Evolutionary conservation across 1,140 invertebrate genomes (phyloP), one percentile per base, ranked within the genome.

Genomic region (Drosophila punjabiensis): DNA sequence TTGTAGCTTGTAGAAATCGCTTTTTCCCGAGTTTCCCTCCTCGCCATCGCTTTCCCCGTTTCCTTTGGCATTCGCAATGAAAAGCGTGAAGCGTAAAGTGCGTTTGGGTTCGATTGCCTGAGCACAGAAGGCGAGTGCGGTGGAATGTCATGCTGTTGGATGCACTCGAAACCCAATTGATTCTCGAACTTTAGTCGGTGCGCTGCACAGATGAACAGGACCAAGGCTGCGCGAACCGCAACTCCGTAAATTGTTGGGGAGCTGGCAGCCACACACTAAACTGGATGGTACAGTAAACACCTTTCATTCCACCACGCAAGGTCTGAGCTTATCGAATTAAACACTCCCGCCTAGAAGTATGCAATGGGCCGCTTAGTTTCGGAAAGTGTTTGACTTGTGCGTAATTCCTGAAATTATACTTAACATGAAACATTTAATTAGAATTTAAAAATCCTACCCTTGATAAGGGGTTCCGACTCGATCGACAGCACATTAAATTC

Each of bases 1-100:
- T 76, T 37, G 60, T 64, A 60, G 53, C 24, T 43, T 45, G 37
- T 18, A 45, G 43, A 45, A 33, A 41, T 55, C 45, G 45, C 24
- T 43, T 45, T 45, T 39, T 33, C 18, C 43, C 28, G 32, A 35
- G 28, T 59, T 47, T 56, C 37, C n/a, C 32, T 28, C 24, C 37
- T 5, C 37, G 9, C 30, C 35, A 33, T 7, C 6, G 16, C 20
- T 30, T 33, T 70, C 20, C 32, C 18, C 58, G 14, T 11, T 14
- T 24, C 32, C 62, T 77, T 47, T 74, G 56, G 65, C 28, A 50
- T 75, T 61, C 35, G 28, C 43, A 65, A 59, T 68, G 63, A 64
- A 64, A 64, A 53, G 63, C 77, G 61, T 64, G n/a, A 59, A 50
- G 76, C 76, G 59, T 53, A 64, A 63, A 71, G 76, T 79, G 76